Percentiles rank a stretch among this genome's conserved stretches.
These are phyloP conservation scores for Pterois miles DNA, from an alignment of 2,797 vertebrate genomes.

Conservation along the genomic window DNA sequence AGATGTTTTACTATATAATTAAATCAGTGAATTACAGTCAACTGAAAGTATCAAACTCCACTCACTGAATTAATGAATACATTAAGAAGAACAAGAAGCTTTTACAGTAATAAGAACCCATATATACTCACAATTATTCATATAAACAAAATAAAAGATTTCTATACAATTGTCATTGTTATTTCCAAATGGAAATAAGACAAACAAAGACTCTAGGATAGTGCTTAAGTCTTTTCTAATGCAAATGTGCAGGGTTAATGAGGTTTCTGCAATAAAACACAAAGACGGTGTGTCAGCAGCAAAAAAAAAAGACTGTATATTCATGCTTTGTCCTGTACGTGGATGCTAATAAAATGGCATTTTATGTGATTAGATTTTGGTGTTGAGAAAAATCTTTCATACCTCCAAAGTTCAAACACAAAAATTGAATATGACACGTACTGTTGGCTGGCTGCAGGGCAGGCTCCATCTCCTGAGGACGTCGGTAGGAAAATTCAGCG, in stretches of 20 bases:
- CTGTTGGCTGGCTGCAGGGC: conserved; percentile 22
- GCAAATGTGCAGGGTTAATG: neutral
- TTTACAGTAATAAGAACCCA: neutral
- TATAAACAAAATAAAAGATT: no score
- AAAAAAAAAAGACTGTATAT: neutral
- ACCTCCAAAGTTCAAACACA: neutral
- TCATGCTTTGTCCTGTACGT: neutral
- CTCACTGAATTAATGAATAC: neutral
- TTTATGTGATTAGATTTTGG: neutral
- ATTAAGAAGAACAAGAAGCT: neutral
- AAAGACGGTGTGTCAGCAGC: no score
- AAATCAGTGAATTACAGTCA: neutral
- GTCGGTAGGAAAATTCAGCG: conserved; percentile 26
- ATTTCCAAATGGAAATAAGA: no score
- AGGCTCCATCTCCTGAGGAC: neutral
- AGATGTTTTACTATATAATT: neutral
- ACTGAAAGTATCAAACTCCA: neutral
- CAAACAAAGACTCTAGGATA: no score
- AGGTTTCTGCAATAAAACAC: no score
- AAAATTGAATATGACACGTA: conserved; percentile 16
- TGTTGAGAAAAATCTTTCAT: neutral
- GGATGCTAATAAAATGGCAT: neutral
- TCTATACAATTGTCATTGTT: no score
- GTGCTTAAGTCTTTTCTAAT: neutral
- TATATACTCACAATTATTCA: no score